These are phyloP conservation scores for Ceriagrion tenellum DNA, from an alignment of 2,888 invertebrate species.

Conservation along the genomic window DNA sequence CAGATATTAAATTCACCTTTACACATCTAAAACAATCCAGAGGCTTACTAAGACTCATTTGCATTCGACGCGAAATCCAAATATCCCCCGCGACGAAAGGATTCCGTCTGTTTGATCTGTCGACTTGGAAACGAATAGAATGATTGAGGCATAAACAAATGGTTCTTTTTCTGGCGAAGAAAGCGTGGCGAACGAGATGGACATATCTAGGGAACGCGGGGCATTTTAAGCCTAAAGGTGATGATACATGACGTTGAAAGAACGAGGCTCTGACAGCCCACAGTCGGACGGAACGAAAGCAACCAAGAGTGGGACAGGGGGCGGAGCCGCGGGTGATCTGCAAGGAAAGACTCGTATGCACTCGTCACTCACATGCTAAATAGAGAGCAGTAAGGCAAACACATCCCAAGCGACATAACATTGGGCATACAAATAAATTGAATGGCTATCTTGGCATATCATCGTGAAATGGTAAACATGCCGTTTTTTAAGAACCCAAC, in stretches of 20 bases:
- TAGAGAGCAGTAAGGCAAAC: neutral
- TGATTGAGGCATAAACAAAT: neutral
- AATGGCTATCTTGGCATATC: neutral
- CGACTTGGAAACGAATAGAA: neutral
- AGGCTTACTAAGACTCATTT: no score
- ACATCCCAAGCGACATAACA: neutral
- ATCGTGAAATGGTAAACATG: neutral
- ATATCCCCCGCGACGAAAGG: neutral
- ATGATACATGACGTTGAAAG: neutral
- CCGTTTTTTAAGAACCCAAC: no score
- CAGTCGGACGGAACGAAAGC: neutral
- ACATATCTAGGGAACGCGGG: neutral
- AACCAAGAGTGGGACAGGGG: neutral
- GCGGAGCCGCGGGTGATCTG: neutral
- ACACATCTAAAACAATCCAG: no score
- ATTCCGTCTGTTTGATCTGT: neutral
- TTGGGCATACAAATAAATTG: neutral
- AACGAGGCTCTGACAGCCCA: neutral
- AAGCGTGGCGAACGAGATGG: neutral
- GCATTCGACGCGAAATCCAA: no score
- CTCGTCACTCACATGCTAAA: neutral
- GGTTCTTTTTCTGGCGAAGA: neutral
- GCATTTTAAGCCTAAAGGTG: neutral
- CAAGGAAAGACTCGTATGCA: neutral
- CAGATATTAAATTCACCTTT: no score